Evolutionary conservation across 2,888 invertebrate species (phyloP), one percentile per base, ranked within the genome.

Genomic region (Pocota personata): DNA sequence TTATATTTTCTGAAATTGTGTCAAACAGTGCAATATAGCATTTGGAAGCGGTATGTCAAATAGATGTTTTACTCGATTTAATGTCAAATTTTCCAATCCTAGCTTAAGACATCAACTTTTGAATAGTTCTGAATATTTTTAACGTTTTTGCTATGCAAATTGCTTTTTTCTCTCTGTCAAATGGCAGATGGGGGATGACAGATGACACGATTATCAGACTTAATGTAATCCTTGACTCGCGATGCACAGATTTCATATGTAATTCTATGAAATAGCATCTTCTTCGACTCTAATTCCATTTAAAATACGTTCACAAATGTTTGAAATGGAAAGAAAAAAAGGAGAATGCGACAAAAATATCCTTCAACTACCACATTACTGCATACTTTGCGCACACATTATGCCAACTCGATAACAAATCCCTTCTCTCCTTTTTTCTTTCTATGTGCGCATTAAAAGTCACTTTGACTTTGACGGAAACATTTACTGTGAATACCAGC

Each of bases 401-500:
- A 80, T 80, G 69, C 80, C 84, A 84, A 80, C 75, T 76, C 71
- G 75, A 84, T 84, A 84, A 80, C 75, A 80, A 84, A 80, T 84
- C 80, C 71, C 43, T 46, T 73, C 19, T 43, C 55, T 55, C 10
- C 19, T 10, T 52, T 43, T 66, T 60, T 66, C 46, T 67, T 79
- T 40, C 69, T 71, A 58, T 71, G 64, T 66, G 75, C 75, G 84
- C 80, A 84, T 84, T 84, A 84, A 84, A 76, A 84, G 80, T 84
- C 84, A 80, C 84, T 84, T 84, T 84, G 84, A 84, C 84, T 84
- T 84, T 84, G 80, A 80, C 69, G 75, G 71, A 80, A 80, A 58
- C 80, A 84, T 76, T 80, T 80, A 76, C 75, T 64, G 30, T 58
- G 30, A 40, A 40, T 30, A 40, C 48, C 19, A 1, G 19, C 57